A percentile compares a stretch with the other conserved stretches of the same genome.
These are phyloP conservation scores for Penaeus indicus DNA, from an alignment of 1,140 invertebrate genomes.

Conservation along the genomic window DNA sequence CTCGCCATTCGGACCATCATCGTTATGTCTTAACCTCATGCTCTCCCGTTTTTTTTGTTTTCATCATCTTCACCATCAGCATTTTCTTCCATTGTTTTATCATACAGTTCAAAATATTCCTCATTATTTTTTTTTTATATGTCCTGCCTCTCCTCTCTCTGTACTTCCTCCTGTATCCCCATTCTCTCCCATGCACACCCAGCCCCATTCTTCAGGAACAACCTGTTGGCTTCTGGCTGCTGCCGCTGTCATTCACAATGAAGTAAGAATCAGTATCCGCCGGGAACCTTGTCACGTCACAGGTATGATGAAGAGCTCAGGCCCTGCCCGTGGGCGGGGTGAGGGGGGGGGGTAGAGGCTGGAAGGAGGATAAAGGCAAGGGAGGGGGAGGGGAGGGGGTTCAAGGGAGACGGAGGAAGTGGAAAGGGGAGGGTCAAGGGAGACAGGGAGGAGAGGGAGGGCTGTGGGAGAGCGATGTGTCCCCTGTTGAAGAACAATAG, in stretches of 20 bases:
- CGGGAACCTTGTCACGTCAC: conserved; percentile 24
- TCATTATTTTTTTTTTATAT: background rate
- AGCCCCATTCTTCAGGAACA: background rate
- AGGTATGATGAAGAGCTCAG: conserved; percentile 48
- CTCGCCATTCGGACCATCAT: too few species aligned
- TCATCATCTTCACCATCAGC: too few species aligned
- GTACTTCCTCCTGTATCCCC: background rate
- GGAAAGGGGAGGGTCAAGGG: background rate
- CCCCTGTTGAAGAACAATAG: too few species aligned
- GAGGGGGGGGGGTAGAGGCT: conserved; percentile 15
- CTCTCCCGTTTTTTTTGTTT: too few species aligned
- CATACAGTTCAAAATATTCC: background rate
- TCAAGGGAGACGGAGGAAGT: background rate
- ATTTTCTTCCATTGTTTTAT: too few species aligned
- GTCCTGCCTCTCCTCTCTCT: background rate
- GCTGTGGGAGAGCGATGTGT: conserved; percentile 14
- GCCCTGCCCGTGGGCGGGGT: background rate
- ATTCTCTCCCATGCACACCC: background rate
- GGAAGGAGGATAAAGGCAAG: background rate
- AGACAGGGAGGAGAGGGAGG: conserved; percentile 27
- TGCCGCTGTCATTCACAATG: conserved; percentile 37
- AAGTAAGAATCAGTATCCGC: conserved; percentile 29
- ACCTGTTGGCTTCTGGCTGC: conserved; percentile 24
- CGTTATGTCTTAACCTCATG: too few species aligned
- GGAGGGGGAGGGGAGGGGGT: background rate